Evolutionary conservation across 2,888 invertebrate species (phyloP).

Genomic region (Psylliodes chrysocephalus): DNA sequence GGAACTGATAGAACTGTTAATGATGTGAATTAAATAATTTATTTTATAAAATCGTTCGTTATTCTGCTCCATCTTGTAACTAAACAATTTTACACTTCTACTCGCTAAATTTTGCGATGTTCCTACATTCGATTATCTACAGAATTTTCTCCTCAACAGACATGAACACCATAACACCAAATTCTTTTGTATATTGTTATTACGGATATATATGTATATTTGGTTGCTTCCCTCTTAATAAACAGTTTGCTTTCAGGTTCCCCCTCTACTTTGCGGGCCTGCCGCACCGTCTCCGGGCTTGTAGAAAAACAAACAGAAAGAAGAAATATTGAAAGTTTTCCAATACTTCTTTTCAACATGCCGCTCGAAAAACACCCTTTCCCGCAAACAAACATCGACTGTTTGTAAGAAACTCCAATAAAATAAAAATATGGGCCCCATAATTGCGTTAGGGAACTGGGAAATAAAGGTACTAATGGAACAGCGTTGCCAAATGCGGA

Average conservation of each 20-base stretch:
- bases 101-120: no score
- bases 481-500: neutral
- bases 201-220: neutral
- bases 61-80: no score
- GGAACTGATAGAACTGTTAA: no score
- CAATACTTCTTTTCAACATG: conserved; percentile 19
- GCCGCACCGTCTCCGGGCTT: neutral
- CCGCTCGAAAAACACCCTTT: conserved; percentile 13
- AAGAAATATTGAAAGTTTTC: conserved; percentile 27
- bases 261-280: neutral
- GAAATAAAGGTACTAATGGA: conserved; percentile 5
- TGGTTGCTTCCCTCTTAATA: conserved; percentile 7
- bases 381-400: conserved; percentile 21
- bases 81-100: no score
- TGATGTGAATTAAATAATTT: no score
- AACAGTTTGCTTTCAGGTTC: conserved; percentile 12
- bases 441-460: conserved; percentile 2
- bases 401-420: conserved; percentile 26
- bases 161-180: no score
- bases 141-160: no score
- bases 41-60: no score
- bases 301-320: conserved; percentile 25
- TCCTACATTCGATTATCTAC: no score
- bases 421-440: conserved; percentile 22
- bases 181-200: no score